Base-by-base conservation (phyloP, 2,113 vertebrate genomes). In the Thamnaconus septentrionalis region DNA sequence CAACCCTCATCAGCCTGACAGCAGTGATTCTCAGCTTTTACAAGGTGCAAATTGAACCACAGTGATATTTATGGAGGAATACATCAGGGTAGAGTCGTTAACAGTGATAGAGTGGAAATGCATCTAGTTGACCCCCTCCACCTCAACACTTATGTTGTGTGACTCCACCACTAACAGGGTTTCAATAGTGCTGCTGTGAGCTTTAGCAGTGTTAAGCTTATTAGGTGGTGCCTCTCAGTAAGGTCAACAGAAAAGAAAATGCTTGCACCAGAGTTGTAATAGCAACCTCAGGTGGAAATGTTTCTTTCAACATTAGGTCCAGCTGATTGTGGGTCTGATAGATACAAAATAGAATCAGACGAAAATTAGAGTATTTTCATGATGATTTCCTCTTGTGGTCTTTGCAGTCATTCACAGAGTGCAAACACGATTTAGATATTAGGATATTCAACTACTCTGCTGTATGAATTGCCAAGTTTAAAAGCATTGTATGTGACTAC, bases 111-210 rank as follows among this genome's bases (percentile, higher is more conserved):
- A 59, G 31, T 70, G 49, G 50, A 64, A 64, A 74, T 69, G 54
- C 42, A 18, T 44, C 50, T 31, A 31, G 18, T 31, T 31, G 18
- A 31, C 18, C 18, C 18, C 40, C 31, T 56, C 59, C 51, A 50
- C 40, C 44, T 41, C 4, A 1, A 61, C 8, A 69, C 49, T 81
- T 6, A 60, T 70, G 56, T 42, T 41, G 8, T 57, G 54, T 31
- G 51, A 64, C 45, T 61, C 5, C 5, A 43, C 8, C 9, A 4
- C 41, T 31, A n/a, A 73, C n/a, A 5, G 18, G 39, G 60, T 73
- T 64, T 66, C 50, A 73, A 64, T 73, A 59, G 40, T 59, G 66
- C 71, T 72, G 47, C 53, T 31, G 43, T 43, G 40, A 59, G 64
- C 68, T 49, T 67, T 55, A 57, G 41, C 48, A 45, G 9, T 52